Conservation (phyloP, 2,797 vertebrate species). For the Alca torda region DNA sequence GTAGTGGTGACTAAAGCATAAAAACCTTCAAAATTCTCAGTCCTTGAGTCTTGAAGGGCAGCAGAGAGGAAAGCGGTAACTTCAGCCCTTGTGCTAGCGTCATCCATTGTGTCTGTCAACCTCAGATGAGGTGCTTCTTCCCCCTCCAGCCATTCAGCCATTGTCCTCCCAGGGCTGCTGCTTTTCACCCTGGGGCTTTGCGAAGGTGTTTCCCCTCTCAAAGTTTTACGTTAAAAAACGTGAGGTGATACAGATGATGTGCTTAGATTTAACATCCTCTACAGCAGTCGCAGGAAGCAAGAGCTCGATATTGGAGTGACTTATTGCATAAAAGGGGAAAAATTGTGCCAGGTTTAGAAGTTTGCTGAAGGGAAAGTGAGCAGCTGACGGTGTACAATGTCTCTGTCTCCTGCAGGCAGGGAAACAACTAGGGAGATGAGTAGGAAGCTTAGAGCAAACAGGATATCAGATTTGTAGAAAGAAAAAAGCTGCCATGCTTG, state of each 20-base stretch:
- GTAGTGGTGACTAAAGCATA: background rate
- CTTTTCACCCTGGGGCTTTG: background rate
- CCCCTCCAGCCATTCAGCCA: background rate
- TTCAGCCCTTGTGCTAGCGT: background rate
- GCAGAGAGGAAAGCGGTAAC: background rate
- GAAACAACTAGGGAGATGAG: background rate
- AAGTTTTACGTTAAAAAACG: background rate
- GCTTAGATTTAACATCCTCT: background rate
- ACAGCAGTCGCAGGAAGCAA: background rate
- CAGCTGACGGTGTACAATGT: background rate
- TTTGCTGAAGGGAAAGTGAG: background rate
- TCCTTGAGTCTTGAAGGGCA: background rate
- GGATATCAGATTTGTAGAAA: background rate
- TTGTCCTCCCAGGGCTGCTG: background rate
- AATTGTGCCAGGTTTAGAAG: background rate
- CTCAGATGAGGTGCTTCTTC: background rate
- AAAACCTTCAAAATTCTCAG: background rate
- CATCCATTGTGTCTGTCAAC: fast-evolving
- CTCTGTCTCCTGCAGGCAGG: slow-evolving; percentile 9
- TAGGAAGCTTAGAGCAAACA: slow-evolving; percentile 44
- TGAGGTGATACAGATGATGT: background rate
- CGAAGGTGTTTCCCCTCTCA: background rate
- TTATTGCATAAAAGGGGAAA: background rate
- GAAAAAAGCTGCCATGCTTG: background rate
- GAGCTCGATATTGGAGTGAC: background rate